Base-by-base conservation (phyloP, 2,888 invertebrate genomes). In the Sinhomidia bicolor region DNA sequence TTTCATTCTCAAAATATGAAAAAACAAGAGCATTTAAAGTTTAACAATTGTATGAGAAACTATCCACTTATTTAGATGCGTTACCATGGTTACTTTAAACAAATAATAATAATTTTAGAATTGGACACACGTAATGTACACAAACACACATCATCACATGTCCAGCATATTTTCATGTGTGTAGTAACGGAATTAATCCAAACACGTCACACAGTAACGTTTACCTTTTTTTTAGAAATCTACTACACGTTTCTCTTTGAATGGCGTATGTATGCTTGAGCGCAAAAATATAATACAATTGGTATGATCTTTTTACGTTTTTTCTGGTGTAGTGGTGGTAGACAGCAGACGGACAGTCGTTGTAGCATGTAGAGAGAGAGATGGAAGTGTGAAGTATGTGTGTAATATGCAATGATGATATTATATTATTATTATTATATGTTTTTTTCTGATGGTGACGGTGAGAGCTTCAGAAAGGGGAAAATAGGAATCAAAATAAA, bases 401-500 rank as follows among this genome's bases (percentile, higher is more conserved):
- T 51, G 29, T 76, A 41, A 80, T 80, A 60, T 60, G 65, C 62
- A 68, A 60, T 76, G 60, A 84, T 84, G 60, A 44, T n/a, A n/a
- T n/a, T n/a, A n/a, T n/a, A n/a, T n/a, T 44, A 26, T 14, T 23
- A 44, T 41, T 60, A 23, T 51, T 17, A 29, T 71, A 12, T 84
- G 7, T 51, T 32, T 7, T 51, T 57, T 32, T 54, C 6, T 80
- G 80, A 57, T 57, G 57, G 68, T 79, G 83, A 88, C 71, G 82
- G 54, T 74, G 80, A 84, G 71, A 79, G 79, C 14, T 79, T 74
- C 32, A 47, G 74, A 81, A 81, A 81, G 74, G 81, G 87, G 81
- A 71, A 87, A 85, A 74, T 65, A 76, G 51, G 79, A 81, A 80
- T 89, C 85, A 80, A 76, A 84, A 88, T 85, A 84, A 83, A 85